A percentile compares a stretch with the other conserved stretches of the same genome.
These are phyloP conservation scores for Zoroaster sp. DNA, from an alignment of 53 echinoderm and acorn worm genomes.

Conservation along the genomic window DNA sequence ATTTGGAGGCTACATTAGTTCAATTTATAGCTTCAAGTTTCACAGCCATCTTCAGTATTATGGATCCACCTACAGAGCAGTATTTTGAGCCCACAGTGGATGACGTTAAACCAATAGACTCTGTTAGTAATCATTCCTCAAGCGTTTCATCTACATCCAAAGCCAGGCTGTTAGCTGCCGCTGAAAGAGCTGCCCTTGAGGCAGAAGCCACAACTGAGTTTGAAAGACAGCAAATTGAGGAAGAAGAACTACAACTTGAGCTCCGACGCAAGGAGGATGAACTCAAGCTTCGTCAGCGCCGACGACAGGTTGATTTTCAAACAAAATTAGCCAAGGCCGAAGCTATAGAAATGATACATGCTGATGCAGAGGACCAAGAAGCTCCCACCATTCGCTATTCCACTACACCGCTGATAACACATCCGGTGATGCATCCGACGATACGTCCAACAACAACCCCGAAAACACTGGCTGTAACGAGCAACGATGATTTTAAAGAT, in stretches of 20 bases:
- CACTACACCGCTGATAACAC: background rate
- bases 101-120: too few species aligned
- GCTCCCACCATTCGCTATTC: background rate
- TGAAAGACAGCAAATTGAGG: slow-evolving; percentile 15
- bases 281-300: slow-evolving; percentile 7
- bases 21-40: too few species aligned
- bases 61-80: too few species aligned
- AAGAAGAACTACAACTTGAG: slow-evolving; percentile 23
- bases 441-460: background rate
- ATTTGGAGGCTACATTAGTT: too few species aligned
- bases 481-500: too few species aligned
- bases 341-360: background rate
- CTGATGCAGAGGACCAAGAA: background rate
- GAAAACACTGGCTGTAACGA: background rate
- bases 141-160: too few species aligned
- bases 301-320: background rate
- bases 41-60: too few species aligned
- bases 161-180: background rate
- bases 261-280: background rate
- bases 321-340: background rate
- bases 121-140: too few species aligned
- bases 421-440: background rate
- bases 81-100: too few species aligned
- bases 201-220: slow-evolving; percentile 4
- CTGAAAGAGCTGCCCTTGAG: slow-evolving; percentile 3